Conservation (phyloP, 2,113 vertebrate genomes). For the Gavia stellata region DNA sequence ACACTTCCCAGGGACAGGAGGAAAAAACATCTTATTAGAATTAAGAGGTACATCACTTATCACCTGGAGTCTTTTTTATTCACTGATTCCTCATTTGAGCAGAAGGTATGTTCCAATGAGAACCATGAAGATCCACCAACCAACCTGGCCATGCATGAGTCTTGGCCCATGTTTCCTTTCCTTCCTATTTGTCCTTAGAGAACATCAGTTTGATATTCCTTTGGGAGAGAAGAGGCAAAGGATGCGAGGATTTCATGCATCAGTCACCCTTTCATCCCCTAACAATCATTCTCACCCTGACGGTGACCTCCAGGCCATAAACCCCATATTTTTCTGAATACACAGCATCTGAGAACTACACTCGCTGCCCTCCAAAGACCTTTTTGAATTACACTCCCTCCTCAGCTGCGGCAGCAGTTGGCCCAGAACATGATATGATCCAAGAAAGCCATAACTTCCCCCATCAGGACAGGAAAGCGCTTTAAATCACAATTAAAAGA, state of each 20-base stretch:
- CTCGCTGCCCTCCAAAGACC: background rate
- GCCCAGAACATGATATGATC: background rate
- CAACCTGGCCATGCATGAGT: background rate
- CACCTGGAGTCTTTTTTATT: background rate
- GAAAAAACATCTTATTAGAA: background rate
- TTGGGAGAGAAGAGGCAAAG: background rate
- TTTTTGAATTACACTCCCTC: background rate
- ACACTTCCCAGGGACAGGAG: fast-evolving
- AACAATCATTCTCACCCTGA: background rate
- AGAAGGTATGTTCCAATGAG: background rate
- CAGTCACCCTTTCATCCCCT: background rate
- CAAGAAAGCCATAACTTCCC: background rate
- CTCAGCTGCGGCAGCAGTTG: background rate
- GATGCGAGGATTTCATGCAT: fast-evolving
- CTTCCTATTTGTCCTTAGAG: background rate
- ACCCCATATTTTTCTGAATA: background rate
- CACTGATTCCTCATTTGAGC: background rate
- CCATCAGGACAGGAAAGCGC: background rate
- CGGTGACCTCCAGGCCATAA: background rate
- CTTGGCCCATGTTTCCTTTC: background rate
- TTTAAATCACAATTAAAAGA: background rate
- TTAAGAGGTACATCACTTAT: background rate
- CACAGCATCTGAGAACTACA: background rate
- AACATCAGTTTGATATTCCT: background rate
- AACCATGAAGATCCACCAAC: background rate